Evolutionary conservation across 1,140 invertebrate genomes (phyloP).

Genomic region (Apis florea): DNA sequence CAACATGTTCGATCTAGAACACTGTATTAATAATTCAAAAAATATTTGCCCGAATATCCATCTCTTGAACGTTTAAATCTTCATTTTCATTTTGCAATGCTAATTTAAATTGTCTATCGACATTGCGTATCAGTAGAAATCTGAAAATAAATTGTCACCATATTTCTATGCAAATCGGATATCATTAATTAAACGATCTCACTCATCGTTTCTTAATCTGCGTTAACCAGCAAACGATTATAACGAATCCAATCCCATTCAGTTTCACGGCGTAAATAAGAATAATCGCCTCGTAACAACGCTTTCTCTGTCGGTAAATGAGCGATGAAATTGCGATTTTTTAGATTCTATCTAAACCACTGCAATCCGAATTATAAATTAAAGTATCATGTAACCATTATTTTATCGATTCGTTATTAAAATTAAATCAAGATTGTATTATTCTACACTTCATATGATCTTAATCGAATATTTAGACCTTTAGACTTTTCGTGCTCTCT

Average conservation of each 20-base stretch:
- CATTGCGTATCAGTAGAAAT: too few species aligned
- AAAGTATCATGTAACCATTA: background rate
- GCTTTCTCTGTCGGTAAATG: background rate
- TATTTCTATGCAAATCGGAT: background rate
- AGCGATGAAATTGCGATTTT: background rate
- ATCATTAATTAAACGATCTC: background rate
- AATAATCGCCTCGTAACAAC: conserved; percentile 7
- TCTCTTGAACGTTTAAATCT: too few species aligned
- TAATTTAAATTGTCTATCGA: too few species aligned
- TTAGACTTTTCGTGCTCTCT: too few species aligned
- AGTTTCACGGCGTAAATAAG: background rate
- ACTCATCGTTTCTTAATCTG: background rate
- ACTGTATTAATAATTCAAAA: background rate
- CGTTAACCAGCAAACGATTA: background rate
- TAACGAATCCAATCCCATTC: background rate
- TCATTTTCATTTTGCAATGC: too few species aligned
- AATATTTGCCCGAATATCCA: background rate
- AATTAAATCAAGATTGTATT: too few species aligned
- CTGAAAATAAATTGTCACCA: background rate
- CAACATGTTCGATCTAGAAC: background rate
- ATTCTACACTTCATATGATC: too few species aligned
- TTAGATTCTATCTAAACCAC: background rate
- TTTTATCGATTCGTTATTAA: too few species aligned
- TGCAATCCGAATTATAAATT: background rate
- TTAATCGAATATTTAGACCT: too few species aligned